Evolutionary conservation across 2,888 invertebrate genomes (phyloP).

Genomic region (Leptura quadrifasciata): DNA sequence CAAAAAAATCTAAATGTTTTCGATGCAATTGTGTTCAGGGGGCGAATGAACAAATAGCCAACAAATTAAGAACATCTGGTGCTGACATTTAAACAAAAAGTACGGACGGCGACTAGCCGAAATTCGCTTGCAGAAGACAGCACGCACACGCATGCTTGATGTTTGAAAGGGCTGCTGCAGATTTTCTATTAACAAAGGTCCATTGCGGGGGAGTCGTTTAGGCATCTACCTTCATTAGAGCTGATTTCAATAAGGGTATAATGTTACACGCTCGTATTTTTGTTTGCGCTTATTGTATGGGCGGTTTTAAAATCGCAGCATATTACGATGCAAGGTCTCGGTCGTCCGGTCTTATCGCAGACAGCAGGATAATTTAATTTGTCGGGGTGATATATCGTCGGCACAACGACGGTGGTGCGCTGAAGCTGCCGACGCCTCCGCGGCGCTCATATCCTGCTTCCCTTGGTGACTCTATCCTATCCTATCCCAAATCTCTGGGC

Average conservation of each 20-base stretch:
- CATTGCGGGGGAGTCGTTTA: constrained; percentile 53
- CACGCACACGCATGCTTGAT: constrained; percentile 60
- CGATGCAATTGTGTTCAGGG: constrained; percentile 51
- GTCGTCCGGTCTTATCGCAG: constrained; percentile 74
- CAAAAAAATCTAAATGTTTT: constrained; percentile 42
- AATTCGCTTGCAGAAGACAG: constrained; percentile 69
- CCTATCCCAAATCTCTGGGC: constrained; percentile 68
- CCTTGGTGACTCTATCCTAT: constrained; percentile 68
- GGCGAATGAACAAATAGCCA: constrained; percentile 69
- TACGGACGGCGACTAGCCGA: constrained; percentile 70
- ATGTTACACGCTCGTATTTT: constrained; percentile 36
- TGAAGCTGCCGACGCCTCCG: constrained; percentile 62
- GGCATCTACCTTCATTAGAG: constrained; percentile 38
- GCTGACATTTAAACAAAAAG: constrained; percentile 76
- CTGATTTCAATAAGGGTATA: constrained; percentile 36
- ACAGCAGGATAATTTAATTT: constrained; percentile 78
- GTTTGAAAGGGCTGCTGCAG: constrained; percentile 51
- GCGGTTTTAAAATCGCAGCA: constrained; percentile 35
- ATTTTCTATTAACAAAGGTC: constrained; percentile 50
- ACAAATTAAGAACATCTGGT: constrained; percentile 74
- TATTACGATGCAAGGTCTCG: constrained; percentile 50
- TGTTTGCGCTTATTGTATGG: constrained; percentile 6
- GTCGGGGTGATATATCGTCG: constrained; percentile 77
- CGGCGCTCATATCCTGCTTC: constrained; percentile 70
- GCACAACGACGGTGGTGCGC: constrained; percentile 59